Percentiles rank a stretch among this genome's conserved stretches.
phyloP scores from a whole-genome alignment of 2,797 vertebrate species.

The Sebastes minor region DNA sequence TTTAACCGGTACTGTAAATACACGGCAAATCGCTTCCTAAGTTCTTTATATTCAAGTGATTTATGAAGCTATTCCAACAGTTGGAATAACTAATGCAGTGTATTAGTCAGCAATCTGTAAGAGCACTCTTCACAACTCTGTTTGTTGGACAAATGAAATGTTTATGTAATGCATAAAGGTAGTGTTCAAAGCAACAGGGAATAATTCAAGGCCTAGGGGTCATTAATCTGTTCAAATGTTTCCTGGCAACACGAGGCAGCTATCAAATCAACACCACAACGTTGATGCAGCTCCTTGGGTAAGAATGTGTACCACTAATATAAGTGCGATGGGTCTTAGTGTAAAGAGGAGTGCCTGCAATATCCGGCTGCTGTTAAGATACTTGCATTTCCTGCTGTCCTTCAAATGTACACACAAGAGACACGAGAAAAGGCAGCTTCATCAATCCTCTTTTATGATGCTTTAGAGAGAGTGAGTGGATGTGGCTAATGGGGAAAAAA shows the following conservation, averaged over 20 bases:
- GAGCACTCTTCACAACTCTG: conserved; percentile 19
- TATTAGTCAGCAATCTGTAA: conserved; percentile 21
- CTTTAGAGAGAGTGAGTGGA: conserved; percentile 11
- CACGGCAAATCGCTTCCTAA: background rate
- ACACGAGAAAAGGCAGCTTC: background rate
- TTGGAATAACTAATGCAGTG: conserved; percentile 14
- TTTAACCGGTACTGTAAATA: background rate
- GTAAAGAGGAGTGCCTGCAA: background rate
- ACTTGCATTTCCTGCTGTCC: conserved; percentile 7
- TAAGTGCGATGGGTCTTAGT: background rate
- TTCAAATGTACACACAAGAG: background rate
- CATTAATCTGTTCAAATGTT: conserved; percentile 63
- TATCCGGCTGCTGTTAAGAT: background rate
- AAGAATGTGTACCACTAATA: conserved; percentile 1
- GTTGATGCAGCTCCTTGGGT: conserved; percentile 27
- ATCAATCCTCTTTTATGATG: conserved; percentile 2
- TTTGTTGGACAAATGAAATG: conserved; percentile 45
- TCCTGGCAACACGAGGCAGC: conserved; percentile 45
- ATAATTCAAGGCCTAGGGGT: conserved; percentile 39
- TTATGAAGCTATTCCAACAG: conserved; percentile 10
- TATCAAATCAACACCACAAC: conserved; percentile 17
- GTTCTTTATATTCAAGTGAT: conserved; percentile 16
- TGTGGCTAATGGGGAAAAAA: background rate
- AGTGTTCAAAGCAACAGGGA: conserved; percentile 28
- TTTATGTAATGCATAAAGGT: conserved; percentile 34